Evolutionary conservation across 2,888 invertebrate species (phyloP).

Genomic region (Callyntrura sp.): DNA sequence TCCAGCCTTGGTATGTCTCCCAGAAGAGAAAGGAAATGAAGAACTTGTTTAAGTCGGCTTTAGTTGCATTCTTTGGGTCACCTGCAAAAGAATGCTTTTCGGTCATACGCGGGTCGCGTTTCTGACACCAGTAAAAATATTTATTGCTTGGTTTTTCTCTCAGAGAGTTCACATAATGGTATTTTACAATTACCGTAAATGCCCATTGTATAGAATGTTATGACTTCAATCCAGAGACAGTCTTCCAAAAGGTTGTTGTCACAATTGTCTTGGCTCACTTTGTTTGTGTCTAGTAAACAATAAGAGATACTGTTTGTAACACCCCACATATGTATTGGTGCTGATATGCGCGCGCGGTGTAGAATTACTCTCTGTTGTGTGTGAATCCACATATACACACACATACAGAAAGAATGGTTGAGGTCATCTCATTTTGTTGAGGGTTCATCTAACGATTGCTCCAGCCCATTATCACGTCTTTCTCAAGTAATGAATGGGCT

Average conservation of each 20-base stretch:
- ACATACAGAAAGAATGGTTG: constrained; percentile 53
- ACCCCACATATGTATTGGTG: neutral
- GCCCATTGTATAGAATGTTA: neutral
- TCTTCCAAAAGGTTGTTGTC: constrained; percentile 27
- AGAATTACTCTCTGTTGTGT: neutral
- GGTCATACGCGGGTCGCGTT: neutral
- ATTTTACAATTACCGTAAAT: neutral
- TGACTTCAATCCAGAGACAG: neutral
- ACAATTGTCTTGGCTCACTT: constrained; percentile 41
- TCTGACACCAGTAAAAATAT: neutral
- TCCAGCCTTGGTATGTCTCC: no score
- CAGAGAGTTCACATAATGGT: neutral
- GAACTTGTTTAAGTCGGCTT: neutral
- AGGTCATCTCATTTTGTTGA: constrained; percentile 80
- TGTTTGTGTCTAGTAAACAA: constrained; percentile 9
- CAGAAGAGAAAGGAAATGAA: no score
- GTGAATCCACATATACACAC: neutral
- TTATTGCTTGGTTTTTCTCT: neutral
- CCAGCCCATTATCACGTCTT: constrained; percentile 82
- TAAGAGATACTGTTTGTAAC: neutral
- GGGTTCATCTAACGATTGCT: constrained; percentile 74
- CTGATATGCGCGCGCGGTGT: neutral
- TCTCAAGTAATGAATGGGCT: constrained; percentile 79
- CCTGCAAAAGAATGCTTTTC: neutral
- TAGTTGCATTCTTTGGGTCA: neutral